Conservation (phyloP, 2,888 invertebrate species). For the Quadriops clusia region DNA sequence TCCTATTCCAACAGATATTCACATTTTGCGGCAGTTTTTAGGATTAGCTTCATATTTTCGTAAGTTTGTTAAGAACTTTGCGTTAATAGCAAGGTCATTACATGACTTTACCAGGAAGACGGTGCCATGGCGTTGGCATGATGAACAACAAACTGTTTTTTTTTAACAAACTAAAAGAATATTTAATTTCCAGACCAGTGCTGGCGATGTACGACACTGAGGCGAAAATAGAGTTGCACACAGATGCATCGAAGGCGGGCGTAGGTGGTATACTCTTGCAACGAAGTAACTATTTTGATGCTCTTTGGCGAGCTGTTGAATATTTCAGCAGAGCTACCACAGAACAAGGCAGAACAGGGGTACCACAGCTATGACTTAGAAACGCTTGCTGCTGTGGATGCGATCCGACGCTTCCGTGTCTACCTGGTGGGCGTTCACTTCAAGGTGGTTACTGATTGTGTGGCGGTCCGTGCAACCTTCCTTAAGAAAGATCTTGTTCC, state of each 20-base stretch:
- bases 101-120: conserved; percentile 12
- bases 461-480: conserved; percentile 15
- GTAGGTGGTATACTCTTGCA: conserved; percentile 13
- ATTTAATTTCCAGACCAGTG: conserved; percentile 7
- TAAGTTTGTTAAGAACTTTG: conserved; percentile 16
- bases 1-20: conserved; percentile 8
- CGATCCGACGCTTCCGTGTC: conserved; percentile 17
- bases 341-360: conserved; percentile 10
- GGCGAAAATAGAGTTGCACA: conserved; percentile 14
- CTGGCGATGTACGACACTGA: conserved; percentile 10
- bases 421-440: conserved; percentile 19
- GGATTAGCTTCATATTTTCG: conserved; percentile 18
- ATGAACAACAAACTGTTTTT: conserved; percentile 9
- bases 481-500: conserved; percentile 20
- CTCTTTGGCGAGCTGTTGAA: conserved; percentile 15
- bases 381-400: conserved; percentile 23
- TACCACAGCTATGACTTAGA: conserved; percentile 25
- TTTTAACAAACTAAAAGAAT: conserved; percentile 10
- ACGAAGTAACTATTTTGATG: conserved; percentile 11
- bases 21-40: conserved; percentile 14
- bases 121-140: conserved; percentile 7
- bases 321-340: conserved; percentile 23
- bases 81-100: conserved; percentile 13
- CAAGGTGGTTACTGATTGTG: conserved; percentile 19
- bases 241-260: conserved; percentile 15